Conservation (phyloP, 2,113 vertebrate genomes). For the Gobiocypris rarus region DNA sequence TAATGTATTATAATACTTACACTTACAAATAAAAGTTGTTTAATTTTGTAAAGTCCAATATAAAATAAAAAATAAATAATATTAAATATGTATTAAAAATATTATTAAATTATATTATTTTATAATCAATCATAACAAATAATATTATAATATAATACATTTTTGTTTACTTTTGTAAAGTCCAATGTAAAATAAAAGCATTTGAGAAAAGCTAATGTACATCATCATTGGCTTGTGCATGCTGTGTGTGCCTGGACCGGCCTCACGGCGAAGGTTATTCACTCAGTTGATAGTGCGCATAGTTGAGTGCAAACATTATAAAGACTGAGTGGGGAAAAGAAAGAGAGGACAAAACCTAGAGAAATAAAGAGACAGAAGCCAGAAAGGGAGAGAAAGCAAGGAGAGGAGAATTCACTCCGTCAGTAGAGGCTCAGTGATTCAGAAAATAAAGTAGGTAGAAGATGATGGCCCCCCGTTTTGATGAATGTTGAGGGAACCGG, state of each 20-base stretch:
- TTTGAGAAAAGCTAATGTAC: neutral
- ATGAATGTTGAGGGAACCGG: constrained; percentile 68
- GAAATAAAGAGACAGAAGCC: constrained; percentile 3
- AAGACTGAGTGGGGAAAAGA: constrained; percentile 30
- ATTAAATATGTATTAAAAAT: no score
- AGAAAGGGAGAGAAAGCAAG: constrained; percentile 43
- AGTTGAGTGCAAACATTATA: constrained; percentile 8
- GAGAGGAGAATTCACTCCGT: constrained; percentile 36
- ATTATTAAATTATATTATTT: no score
- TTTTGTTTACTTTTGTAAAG: no score
- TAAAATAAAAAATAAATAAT: no score
- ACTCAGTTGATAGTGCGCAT: neutral
- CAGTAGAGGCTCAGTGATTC: constrained; percentile 62
- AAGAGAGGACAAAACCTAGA: constrained; percentile 35
- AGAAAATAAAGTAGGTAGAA: constrained; percentile 61
- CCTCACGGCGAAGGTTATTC: constrained; percentile 16
- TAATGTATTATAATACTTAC: no score
- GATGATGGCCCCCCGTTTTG: constrained; percentile 66
- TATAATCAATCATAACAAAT: no score
- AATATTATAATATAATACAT: no score
- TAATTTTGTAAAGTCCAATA: no score
- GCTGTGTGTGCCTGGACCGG: neutral
- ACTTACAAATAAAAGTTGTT: no score
- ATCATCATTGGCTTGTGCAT: neutral
- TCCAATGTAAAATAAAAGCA: neutral